Conservation (phyloP, 2,113 vertebrate species). For the Lasiurus borealis region DNA sequence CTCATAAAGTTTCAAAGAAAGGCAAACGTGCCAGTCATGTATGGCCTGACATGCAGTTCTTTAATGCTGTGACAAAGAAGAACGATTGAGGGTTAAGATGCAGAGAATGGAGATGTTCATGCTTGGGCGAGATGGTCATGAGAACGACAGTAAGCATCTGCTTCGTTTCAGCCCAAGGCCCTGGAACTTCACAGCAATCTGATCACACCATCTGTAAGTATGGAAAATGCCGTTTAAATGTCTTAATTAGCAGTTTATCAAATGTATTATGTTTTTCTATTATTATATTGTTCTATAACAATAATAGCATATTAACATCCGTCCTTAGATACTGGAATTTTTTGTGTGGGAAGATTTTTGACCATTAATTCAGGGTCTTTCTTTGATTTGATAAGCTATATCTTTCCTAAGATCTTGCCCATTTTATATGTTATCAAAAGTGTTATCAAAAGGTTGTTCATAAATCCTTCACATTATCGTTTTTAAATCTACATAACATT, state of each 20-base stretch:
- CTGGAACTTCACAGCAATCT: not conserved
- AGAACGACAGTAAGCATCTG: conserved; percentile 37
- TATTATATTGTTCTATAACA: conserved; percentile 36
- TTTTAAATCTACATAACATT: not conserved
- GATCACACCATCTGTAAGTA: conserved; percentile 58
- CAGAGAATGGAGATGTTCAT: not conserved
- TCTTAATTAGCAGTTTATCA: conserved; percentile 55
- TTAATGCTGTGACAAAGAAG: not conserved
- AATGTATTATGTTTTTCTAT: conserved; percentile 44
- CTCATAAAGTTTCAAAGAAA: conserved; percentile 33
- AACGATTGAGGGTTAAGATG: not conserved
- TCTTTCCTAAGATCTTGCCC: not conserved
- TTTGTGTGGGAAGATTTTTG: not conserved
- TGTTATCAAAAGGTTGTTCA: not conserved
- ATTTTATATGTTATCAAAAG: conserved; percentile 23
- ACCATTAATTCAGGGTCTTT: not conserved
- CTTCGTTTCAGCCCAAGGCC: not conserved
- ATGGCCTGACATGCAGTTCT: not conserved
- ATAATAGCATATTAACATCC: conserved; percentile 5
- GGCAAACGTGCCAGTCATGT: not conserved
- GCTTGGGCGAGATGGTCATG: not conserved
- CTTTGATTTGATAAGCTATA: not conserved
- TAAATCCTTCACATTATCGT: conserved; percentile 21
- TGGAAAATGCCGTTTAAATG: not conserved
- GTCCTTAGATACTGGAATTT: not conserved